Conservation (phyloP, 2,888 invertebrate genomes). For the Phytoseiulus persimilis region DNA sequence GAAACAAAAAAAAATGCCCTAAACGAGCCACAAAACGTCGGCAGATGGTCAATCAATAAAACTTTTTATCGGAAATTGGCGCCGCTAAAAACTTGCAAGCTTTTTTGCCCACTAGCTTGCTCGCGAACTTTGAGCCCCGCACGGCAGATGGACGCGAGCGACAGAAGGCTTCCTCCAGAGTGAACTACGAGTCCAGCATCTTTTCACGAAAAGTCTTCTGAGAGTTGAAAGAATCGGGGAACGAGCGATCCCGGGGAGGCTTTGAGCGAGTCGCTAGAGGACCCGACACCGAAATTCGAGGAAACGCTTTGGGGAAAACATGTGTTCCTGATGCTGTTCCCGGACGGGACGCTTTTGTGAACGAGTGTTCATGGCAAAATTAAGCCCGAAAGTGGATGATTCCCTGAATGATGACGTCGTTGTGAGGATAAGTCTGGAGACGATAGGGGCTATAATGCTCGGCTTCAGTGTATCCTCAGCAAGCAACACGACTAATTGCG, state of each 20-base stretch:
- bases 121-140: background rate
- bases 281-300: background rate
- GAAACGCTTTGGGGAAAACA: background rate
- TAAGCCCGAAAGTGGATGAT: background rate
- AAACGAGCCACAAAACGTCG: background rate
- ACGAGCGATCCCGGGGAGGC: background rate
- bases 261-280: background rate
- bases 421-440: background rate
- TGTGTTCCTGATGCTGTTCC: background rate
- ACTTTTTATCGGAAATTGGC: slow-evolving; percentile 5
- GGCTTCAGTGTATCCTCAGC: background rate
- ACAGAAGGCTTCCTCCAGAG: background rate
- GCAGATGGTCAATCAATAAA: slow-evolving; percentile 5
- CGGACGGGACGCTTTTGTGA: background rate
- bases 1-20: background rate
- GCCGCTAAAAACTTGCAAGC: background rate
- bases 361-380: background rate
- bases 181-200: background rate
- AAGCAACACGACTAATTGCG: background rate
- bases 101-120: background rate
- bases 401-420: too few species aligned
- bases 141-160: background rate
- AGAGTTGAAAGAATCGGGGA: background rate
- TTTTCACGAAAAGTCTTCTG: background rate
- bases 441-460: background rate